Conservation (phyloP, 1,140 invertebrate genomes). For the Helicoverpa armigera region DNA sequence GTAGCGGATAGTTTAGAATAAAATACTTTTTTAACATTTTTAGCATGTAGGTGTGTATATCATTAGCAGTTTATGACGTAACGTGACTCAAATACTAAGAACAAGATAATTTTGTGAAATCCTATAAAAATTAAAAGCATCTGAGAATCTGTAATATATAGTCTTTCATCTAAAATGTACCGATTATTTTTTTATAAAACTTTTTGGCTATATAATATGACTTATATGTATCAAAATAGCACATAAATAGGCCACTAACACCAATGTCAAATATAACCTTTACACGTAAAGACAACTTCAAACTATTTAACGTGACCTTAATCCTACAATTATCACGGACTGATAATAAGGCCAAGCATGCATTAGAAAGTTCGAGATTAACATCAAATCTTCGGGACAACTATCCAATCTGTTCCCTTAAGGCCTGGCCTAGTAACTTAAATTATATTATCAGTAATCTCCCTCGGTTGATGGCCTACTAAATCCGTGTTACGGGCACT, state of each 20-base stretch:
- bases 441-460: slow-evolving; percentile 40
- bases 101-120: too few relatives aligned
- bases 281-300: too few relatives aligned
- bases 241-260: too few relatives aligned
- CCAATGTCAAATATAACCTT: too few relatives aligned
- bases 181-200: too few relatives aligned
- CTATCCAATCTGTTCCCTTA: slow-evolving; percentile 35
- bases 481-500: background rate
- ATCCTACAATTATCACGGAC: slow-evolving; percentile 1
- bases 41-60: background rate
- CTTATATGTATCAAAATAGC: too few relatives aligned
- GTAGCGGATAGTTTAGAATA: background rate
- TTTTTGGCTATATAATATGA: too few relatives aligned
- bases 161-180: too few relatives aligned
- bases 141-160: too few relatives aligned
- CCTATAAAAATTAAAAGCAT: too few relatives aligned
- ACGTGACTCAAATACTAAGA: too few relatives aligned
- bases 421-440: slow-evolving; percentile 13
- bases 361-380: slow-evolving; percentile 43
- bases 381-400: slow-evolving; percentile 36
- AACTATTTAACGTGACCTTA: background rate
- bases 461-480: slow-evolving; percentile 15
- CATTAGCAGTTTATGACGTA: too few relatives aligned
- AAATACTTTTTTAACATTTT: background rate
- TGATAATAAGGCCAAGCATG: slow-evolving; percentile 1